Conservation (phyloP, 1,140 invertebrate genomes). For the Ostrea denselamellosa region DNA sequence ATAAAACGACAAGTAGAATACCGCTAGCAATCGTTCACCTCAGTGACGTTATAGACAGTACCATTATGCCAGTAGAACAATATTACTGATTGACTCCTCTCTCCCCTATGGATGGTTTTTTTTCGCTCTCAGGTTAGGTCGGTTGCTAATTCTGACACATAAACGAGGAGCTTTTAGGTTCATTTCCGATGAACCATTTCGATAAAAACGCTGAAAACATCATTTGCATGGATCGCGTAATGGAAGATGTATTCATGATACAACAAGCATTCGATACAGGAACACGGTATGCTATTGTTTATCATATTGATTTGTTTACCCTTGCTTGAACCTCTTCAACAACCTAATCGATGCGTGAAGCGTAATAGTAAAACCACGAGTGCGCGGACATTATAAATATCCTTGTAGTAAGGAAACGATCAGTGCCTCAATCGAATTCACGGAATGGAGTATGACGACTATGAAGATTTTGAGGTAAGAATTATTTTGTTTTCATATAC, state of each 20-base stretch:
- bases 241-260: background rate
- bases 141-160: constrained; percentile 35
- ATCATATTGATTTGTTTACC: constrained; percentile 34
- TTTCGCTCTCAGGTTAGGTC: background rate
- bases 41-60: background rate
- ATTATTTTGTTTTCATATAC: background rate
- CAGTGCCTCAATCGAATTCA: background rate
- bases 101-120: background rate
- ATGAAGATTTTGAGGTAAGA: constrained; percentile 28
- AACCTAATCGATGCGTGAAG: constrained; percentile 29
- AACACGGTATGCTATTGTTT: background rate
- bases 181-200: constrained; percentile 5
- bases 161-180: background rate
- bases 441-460: constrained; percentile 26
- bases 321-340: constrained; percentile 22
- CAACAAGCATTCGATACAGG: background rate
- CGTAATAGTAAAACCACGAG: constrained; percentile 4
- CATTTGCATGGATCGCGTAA: constrained; percentile 32
- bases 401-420: constrained; percentile 9
- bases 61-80: constrained; percentile 26
- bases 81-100: background rate
- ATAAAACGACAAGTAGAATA: constrained; percentile 1
- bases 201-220: background rate
- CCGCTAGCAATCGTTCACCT: background rate
- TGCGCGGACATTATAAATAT: constrained; percentile 38